Evolutionary conservation across 2,113 vertebrate species (phyloP), one percentile per base, ranked within the genome.

Genomic region (Pomatorhinus ruficollis): DNA sequence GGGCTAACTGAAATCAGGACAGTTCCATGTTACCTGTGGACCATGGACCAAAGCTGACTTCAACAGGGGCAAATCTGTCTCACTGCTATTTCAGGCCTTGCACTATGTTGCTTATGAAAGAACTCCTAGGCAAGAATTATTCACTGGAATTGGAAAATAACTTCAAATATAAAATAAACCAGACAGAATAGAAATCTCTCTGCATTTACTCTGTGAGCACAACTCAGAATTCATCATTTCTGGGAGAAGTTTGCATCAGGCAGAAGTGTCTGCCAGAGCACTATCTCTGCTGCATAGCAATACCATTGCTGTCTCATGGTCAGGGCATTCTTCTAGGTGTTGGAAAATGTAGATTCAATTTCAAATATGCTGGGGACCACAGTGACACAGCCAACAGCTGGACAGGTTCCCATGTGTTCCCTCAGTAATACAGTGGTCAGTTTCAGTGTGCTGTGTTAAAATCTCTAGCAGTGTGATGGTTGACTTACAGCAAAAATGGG

Each of bases 81-180:
- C 42, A 35, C 28, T 77, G 31, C 37, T 94, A 72, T 81, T 84
- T 54, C 44, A 78, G 49, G 31, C n/a, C 31, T 89, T 78, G 18
- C 56, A 92, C 19, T 50, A 69, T 50, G 31, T 80, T 77, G 16
- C 11, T 89, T 89, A 44, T 78, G 69, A 78, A 93, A 78, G 49
- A 87, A 21, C 8, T 93, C 14, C 47, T 78, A 77, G 59, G 6
- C 60, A 68, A 82, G 31, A 75, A 82, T 84, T 91, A 81, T 81
- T 87, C 52, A 75, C 19, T 65, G 47, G 30, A 89, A 79, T 16
- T 50, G 31, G n/a, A 93, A 95, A 89, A 78, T 57, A 81, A 49
- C 56, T 87, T 78, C 42, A 87, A 84, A 71, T 28, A n/a, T 35
- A 77, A 81, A 83, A 86, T 74, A 81, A 78, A 71, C 56, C 1